A percentile compares a stretch with the other conserved stretches of the same genome.
Evolutionary conservation across 1,140 invertebrate genomes (phyloP).

Genomic region (Spodoptera litura): DNA sequence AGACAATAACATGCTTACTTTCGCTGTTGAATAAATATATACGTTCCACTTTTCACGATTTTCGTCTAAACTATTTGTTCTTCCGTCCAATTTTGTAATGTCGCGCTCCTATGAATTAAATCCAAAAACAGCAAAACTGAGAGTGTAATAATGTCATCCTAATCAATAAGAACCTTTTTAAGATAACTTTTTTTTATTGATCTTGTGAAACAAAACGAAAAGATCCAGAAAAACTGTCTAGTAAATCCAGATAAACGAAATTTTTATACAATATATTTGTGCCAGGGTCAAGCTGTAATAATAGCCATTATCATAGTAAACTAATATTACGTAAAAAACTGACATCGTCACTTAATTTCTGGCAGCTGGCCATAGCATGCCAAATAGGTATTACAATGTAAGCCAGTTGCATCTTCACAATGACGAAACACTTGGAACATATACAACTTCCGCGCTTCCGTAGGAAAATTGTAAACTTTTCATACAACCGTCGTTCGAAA

Average conservation of each 20-base stretch:
- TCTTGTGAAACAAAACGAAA: no score
- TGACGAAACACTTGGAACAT: slow-evolving; percentile 14
- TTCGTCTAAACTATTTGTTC: no score
- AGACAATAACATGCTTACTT: neutral
- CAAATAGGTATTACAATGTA: slow-evolving; percentile 13
- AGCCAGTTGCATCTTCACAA: slow-evolving; percentile 1
- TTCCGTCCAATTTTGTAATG: no score
- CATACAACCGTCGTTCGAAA: neutral
- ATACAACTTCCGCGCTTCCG: slow-evolving; percentile 33
- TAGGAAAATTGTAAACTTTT: slow-evolving; percentile 17
- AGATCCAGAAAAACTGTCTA: no score
- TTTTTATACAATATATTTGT: slow-evolving; percentile 10
- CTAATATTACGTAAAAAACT: slow-evolving; percentile 33
- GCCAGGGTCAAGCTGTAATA: slow-evolving; percentile 11
- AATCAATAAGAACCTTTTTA: no score
- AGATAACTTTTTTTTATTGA: no score
- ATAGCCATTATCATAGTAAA: slow-evolving; percentile 32
- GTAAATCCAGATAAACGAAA: neutral
- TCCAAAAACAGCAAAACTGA: no score
- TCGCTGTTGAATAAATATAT: no score
- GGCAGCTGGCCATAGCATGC: slow-evolving; percentile 25
- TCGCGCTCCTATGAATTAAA: no score
- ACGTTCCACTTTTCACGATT: no score
- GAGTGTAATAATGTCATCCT: no score
- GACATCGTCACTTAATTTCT: slow-evolving; percentile 30